Base-by-base conservation (phyloP, 2,888 invertebrate genomes). In the Pristionchus maxplancki region DNA sequence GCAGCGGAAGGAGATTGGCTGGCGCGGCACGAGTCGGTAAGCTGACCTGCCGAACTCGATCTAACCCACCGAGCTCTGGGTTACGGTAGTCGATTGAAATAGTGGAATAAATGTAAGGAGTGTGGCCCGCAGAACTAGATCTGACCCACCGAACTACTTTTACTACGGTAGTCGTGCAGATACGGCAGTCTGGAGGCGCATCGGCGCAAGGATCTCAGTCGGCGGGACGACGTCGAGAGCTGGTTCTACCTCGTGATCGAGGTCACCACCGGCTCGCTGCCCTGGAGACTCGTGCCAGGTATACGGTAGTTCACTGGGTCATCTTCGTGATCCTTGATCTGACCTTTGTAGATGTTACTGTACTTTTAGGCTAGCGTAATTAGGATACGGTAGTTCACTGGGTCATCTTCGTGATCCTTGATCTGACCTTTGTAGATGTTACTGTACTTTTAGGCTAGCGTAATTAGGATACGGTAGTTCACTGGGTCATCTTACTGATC, bases 181-280 rank as follows among this genome's bases (percentile, higher is more conserved):
- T 90, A 90, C 82, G 90, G 90, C 17, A 53, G 53, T 24, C 74
- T 87, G 48, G 87, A 85, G 44, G 89, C 89, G 50, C 90, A 90
- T 83, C 84, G 82, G 9, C 82, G 90, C 50, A 83, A 89, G 64
- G 93, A 93, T 88, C 88, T 93, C 44, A 90, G 90, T 6, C 84
- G 93, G 0, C 81, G 91, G 13, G 93, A 93, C 81, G 93, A 93
- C 82, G 48, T 92, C 48, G 93, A 93, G 86, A 90, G 91, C 44
- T 93, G 93, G 93, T 91, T 93, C 86, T 93, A 93, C 89, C 91
- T 91, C 84, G 85, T 92, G 1, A 90, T 93, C 44, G 93, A 93
- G 78, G 89, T 91, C 81, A 90, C 91, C 40, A 71, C 89, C 5
- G 93, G 93, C n/a, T 88, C 90, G 4, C 88, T 93, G 31, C 93